Evolutionary conservation across 2,797 vertebrate genomes (phyloP).

Genomic region (Rhinella marina): DNA sequence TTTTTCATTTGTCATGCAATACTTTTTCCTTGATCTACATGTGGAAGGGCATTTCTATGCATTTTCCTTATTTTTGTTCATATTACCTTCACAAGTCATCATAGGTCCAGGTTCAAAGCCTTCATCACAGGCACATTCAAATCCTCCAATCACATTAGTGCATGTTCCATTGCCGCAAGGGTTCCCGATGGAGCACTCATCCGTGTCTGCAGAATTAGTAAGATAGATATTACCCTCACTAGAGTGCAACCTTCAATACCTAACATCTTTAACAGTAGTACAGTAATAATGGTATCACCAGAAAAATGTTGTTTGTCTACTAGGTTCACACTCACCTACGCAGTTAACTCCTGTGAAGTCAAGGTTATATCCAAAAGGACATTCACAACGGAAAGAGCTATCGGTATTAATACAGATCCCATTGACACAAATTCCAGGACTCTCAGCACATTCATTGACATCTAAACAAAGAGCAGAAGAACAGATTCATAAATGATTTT

Average conservation of each 20-base stretch:
- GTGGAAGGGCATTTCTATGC: neutral
- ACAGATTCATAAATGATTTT: neutral
- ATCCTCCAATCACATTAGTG: constrained; percentile 89
- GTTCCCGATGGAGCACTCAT: constrained; percentile 91
- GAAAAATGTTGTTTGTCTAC: too few species aligned
- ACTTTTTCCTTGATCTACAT: neutral
- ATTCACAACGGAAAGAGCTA: constrained; percentile 94
- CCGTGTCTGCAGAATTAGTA: constrained; percentile 78
- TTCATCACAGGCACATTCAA: constrained; percentile 88
- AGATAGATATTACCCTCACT: neutral
- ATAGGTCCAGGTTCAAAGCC: constrained; percentile 92
- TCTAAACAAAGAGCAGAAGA: constrained; percentile 71
- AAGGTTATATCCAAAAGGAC: constrained; percentile 91
- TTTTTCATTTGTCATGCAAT: neutral
- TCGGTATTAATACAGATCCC: constrained; percentile 93
- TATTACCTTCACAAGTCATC: constrained; percentile 91
- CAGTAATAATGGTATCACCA: neutral
- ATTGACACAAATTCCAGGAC: constrained; percentile 85
- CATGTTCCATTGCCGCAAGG: constrained; percentile 92
- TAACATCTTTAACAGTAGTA: neutral
- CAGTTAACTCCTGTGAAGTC: constrained; percentile 91
- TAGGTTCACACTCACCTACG: constrained; percentile 79
- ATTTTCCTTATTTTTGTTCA: neutral
- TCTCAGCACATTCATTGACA: constrained; percentile 92
- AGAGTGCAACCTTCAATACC: neutral